A percentile compares a stretch with the other conserved stretches of the same genome.
Conservation (phyloP, 2,797 vertebrate species). For the Pachyuromys duprasi region DNA sequence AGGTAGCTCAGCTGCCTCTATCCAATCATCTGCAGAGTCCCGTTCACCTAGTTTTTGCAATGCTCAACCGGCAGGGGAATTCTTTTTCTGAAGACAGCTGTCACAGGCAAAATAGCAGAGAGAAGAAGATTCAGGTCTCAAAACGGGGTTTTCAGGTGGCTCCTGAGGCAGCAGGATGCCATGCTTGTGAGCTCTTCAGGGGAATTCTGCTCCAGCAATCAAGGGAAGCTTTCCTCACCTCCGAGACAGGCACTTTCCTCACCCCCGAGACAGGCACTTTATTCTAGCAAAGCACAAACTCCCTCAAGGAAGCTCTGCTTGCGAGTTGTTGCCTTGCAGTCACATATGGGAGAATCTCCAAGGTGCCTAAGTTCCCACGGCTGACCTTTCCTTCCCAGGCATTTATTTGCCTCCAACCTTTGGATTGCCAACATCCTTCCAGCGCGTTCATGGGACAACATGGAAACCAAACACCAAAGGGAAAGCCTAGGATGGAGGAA, state of each 20-base stretch:
- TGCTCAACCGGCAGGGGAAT: not conserved
- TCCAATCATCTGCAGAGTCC: constrained; percentile 21
- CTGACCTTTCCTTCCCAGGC: constrained; percentile 14
- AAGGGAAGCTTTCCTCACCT: not conserved
- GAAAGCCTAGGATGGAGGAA: not conserved
- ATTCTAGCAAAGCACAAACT: constrained; percentile 4
- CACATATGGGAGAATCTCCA: not conserved
- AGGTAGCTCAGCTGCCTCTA: not conserved
- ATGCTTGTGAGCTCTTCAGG: not conserved
- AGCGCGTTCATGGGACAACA: not conserved
- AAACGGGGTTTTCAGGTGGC: not conserved
- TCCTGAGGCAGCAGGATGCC: not conserved
- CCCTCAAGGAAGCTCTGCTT: not conserved
- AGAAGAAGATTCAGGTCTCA: not conserved
- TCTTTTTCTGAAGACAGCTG: constrained; percentile 22
- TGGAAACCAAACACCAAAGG: not conserved
- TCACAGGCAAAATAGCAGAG: not conserved
- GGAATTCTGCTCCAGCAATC: constrained; percentile 37
- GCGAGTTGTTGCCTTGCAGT: not conserved
- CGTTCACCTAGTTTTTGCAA: not conserved
- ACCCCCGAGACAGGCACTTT: not conserved
- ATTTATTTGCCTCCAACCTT: not conserved
- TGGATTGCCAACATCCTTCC: not conserved
- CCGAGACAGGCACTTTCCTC: not conserved
- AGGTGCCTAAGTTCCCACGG: not conserved